Evolutionary conservation across 1,140 invertebrate genomes (phyloP).

Genomic region (Trichonephila inaurata): DNA sequence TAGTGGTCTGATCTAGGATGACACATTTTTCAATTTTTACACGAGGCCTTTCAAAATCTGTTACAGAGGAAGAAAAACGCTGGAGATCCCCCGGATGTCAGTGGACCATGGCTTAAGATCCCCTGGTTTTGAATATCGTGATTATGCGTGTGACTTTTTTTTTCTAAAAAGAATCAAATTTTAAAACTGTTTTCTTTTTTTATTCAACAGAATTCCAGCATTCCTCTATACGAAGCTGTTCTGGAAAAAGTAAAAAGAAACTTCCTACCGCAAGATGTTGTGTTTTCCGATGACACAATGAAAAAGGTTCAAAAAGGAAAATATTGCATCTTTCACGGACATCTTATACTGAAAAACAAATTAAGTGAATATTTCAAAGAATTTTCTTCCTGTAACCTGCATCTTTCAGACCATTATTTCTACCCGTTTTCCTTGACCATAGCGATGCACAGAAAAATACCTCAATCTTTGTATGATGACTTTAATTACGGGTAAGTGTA

Average conservation of each 20-base stretch:
- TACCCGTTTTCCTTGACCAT: constrained; percentile 26
- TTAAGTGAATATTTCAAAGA: not conserved
- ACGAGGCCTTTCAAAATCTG: too few species aligned
- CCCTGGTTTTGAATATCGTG: not conserved
- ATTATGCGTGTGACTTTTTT: not conserved
- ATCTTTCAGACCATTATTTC: constrained; percentile 38
- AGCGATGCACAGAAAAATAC: not conserved
- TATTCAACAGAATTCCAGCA: constrained; percentile 13
- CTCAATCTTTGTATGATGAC: not conserved
- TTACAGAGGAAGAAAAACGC: too few species aligned
- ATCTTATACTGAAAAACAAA: constrained; percentile 7
- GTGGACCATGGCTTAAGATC: too few species aligned
- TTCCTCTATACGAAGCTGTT: not conserved
- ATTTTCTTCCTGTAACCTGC: not conserved
- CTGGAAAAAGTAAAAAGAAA: not conserved
- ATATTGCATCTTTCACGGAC: constrained; percentile 32
- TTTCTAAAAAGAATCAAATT: not conserved
- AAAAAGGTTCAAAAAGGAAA: not conserved
- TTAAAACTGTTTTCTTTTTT: not conserved
- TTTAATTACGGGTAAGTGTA: constrained; percentile 47
- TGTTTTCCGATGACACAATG: not conserved
- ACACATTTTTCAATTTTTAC: too few species aligned
- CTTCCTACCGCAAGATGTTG: not conserved
- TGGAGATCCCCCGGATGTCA: too few species aligned
- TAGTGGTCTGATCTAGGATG: too few species aligned